Conservation (phyloP, 64 coral and sea anemone species). For the Catalaphyllia jardinei region DNA sequence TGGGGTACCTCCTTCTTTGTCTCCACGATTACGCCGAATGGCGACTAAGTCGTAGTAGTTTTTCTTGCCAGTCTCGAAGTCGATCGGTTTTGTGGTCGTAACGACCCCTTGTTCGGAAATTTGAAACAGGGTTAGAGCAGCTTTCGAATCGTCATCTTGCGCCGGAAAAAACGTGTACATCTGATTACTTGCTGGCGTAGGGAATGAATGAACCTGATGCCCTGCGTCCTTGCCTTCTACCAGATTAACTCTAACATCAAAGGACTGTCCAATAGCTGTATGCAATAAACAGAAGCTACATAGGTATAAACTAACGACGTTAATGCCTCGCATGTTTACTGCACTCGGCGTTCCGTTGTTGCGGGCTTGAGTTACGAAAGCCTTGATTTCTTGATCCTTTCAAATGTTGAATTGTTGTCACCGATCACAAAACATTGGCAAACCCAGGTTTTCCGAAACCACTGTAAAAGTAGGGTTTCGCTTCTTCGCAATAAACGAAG, state of each 20-base stretch:
- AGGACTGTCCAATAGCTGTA: not conserved
- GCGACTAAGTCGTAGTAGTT: slow-evolving; percentile 81
- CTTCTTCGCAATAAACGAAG: not conserved
- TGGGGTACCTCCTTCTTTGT: slow-evolving; percentile 62
- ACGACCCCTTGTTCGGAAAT: slow-evolving; percentile 67
- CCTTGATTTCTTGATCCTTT: slow-evolving; percentile 39
- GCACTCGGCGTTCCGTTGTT: not conserved
- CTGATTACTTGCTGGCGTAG: slow-evolving; percentile 34
- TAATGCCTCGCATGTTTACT: slow-evolving; percentile 43
- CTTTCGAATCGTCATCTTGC: slow-evolving; percentile 19
- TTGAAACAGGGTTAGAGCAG: slow-evolving; percentile 56
- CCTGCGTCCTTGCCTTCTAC: not conserved
- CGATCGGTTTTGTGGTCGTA: slow-evolving; percentile 48
- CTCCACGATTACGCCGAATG: slow-evolving; percentile 50
- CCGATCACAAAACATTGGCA: not conserved
- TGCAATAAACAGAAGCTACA: slow-evolving; percentile 37
- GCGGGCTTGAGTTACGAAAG: not conserved
- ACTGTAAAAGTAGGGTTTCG: not conserved
- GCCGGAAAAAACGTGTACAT: slow-evolving; percentile 50
- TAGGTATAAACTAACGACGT: slow-evolving; percentile 23
- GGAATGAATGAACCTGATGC: slow-evolving; percentile 2
- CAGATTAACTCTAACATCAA: not conserved
- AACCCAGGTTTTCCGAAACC: not conserved
- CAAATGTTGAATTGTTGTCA: not conserved
- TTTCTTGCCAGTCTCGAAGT: slow-evolving; percentile 64